Evolutionary conservation across 2,797 vertebrate genomes (phyloP).

Genomic region (Tragelaphus oryx): DNA sequence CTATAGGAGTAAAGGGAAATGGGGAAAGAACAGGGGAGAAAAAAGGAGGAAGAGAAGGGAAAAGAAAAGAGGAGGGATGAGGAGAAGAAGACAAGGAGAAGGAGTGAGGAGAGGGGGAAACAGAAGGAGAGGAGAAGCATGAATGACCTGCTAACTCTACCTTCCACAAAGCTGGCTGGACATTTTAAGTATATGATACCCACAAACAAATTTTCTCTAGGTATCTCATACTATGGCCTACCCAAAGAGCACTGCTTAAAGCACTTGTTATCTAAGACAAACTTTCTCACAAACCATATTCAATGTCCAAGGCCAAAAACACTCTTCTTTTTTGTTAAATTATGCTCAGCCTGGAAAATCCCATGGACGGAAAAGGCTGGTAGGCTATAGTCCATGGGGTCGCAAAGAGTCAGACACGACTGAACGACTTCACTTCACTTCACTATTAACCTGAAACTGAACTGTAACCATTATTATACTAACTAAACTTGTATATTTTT

Average conservation of each 20-base stretch:
- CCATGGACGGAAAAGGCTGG: no score
- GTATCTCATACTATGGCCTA: neutral
- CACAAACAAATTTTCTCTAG: neutral
- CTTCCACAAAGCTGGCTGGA: neutral
- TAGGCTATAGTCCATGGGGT: no score
- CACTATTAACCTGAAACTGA: neutral
- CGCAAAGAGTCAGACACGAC: no score
- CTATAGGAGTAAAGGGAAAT: neutral
- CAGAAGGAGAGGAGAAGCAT: neutral
- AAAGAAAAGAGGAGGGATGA: neutral
- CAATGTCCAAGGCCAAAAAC: neutral
- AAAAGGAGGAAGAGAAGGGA: neutral
- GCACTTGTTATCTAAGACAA: neutral
- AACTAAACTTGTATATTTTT: neutral
- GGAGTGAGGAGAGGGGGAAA: neutral
- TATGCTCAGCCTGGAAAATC: neutral
- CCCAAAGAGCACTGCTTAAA: neutral
- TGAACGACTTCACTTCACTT: no score
- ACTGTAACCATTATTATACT: neutral
- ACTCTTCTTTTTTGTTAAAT: neutral
- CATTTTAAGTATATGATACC: neutral
- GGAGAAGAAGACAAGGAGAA: neutral
- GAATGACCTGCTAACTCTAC: neutral
- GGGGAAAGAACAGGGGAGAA: neutral
- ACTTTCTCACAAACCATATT: neutral